Evolutionary conservation across 2,113 vertebrate species (phyloP).

Genomic region (Dascyllus trimaculatus): DNA sequence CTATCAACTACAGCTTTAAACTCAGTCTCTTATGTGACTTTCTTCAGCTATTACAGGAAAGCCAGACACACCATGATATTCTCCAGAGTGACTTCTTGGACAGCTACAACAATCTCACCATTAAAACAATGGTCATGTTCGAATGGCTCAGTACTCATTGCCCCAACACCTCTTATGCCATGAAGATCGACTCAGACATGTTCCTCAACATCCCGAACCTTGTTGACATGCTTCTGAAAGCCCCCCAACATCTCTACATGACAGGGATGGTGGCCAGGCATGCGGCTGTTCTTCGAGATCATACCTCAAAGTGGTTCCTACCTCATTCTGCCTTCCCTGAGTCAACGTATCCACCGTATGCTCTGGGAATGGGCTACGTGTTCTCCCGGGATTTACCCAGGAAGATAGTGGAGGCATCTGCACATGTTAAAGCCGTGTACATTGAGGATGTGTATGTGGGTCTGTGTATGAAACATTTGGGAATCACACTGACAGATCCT

Average conservation of each 20-base stretch:
- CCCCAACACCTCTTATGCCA: constrained; percentile 70
- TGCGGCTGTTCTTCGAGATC: constrained; percentile 14
- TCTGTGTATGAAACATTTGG: constrained; percentile 59
- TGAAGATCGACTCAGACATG: constrained; percentile 81
- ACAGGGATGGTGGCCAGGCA: constrained; percentile 25
- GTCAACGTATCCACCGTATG: constrained; percentile 31
- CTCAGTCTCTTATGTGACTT: background rate
- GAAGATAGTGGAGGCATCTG: constrained; percentile 50
- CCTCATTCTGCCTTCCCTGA: constrained; percentile 38
- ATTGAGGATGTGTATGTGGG: constrained; percentile 74
- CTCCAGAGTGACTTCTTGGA: constrained; percentile 85
- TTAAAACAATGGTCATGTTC: constrained; percentile 85
- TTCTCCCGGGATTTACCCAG: constrained; percentile 68
- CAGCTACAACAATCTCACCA: constrained; percentile 83
- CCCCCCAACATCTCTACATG: constrained; percentile 48
- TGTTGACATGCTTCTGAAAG: constrained; percentile 26
- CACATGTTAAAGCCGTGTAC: constrained; percentile 48
- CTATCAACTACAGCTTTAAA: background rate
- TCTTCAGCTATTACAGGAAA: constrained; percentile 71
- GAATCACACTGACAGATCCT: constrained; percentile 43
- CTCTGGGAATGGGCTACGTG: constrained; percentile 57
- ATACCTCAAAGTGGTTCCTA: constrained; percentile 63
- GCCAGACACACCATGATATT: constrained; percentile 68
- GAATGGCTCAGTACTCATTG: constrained; percentile 83
- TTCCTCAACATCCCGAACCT: constrained; percentile 82